These are phyloP conservation scores for Ammodytes marinus DNA, from an alignment of 2,113 vertebrate species.

Conservation along the genomic window DNA sequence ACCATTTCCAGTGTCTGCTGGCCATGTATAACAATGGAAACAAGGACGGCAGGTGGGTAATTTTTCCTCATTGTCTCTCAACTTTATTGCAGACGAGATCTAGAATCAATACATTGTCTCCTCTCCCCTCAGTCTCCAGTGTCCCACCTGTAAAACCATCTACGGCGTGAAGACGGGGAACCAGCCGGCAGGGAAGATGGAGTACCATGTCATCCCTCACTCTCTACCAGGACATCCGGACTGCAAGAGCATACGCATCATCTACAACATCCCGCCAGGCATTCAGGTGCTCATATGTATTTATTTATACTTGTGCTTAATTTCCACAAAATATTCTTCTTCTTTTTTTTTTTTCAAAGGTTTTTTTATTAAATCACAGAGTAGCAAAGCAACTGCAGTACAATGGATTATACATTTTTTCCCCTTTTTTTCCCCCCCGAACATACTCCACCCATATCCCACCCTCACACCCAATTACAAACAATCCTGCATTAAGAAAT, in stretches of 20 bases:
- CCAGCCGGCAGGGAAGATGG: conserved; percentile 97
- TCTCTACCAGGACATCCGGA: conserved; percentile 93
- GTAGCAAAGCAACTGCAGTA: no score
- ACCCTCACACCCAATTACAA: no score
- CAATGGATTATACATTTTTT: no score
- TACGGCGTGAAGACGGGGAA: conserved; percentile 97
- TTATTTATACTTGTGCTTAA: no score
- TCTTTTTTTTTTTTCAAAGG: no score
- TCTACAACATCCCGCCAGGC: conserved; percentile 95
- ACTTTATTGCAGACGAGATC: not conserved
- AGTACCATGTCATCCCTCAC: conserved; percentile 96
- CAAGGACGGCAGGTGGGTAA: conserved; percentile 90
- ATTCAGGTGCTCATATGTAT: conserved; percentile 87
- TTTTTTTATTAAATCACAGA: no score
- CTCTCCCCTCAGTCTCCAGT: conserved; percentile 88
- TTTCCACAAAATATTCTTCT: no score
- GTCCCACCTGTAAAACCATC: conserved; percentile 97
- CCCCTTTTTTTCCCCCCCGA: no score
- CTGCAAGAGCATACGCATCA: conserved; percentile 95
- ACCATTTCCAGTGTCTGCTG: conserved; percentile 94
- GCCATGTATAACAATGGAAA: conserved; percentile 98
- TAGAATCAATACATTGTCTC: not conserved
- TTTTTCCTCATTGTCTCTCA: not conserved
- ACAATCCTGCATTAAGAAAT: no score
- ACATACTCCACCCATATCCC: no score